Evolutionary conservation across 2,797 vertebrate species (phyloP).

Genomic region (Potorous gilbertii): DNA sequence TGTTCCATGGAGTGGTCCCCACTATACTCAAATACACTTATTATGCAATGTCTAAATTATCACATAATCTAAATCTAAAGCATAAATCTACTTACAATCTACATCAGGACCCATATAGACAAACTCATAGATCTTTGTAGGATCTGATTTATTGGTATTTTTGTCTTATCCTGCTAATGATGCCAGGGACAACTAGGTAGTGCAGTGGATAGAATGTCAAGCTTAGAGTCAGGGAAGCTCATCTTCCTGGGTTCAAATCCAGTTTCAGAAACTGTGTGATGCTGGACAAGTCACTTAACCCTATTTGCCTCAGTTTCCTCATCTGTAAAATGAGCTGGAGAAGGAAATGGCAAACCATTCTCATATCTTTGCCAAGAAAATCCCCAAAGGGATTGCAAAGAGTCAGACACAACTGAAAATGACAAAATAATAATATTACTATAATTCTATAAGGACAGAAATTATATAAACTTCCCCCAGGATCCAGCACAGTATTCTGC

Average conservation of each 20-base stretch:
- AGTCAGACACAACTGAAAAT: neutral
- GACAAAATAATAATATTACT: neutral
- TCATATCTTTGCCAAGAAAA: neutral
- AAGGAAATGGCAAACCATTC: neutral
- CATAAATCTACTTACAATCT: neutral
- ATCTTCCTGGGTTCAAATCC: neutral
- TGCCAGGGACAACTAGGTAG: neutral
- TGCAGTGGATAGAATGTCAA: neutral
- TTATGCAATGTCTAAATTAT: neutral
- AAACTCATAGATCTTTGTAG: neutral
- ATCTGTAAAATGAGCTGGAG: neutral
- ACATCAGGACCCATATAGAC: neutral
- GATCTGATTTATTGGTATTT: neutral
- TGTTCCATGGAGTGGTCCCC: neutral
- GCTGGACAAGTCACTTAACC: neutral
- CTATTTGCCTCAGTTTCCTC: neutral
- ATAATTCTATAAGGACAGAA: neutral
- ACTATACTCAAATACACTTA: neutral
- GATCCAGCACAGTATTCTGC: neutral
- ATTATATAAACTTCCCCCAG: neutral
- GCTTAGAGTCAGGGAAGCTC: neutral
- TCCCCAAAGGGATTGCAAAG: neutral
- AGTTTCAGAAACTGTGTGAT: neutral
- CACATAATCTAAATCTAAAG: neutral
- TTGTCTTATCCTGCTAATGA: neutral